A percentile compares a stretch with the other conserved stretches of the same genome.
phyloP scores from a whole-genome alignment of 2,888 invertebrate species.

The Dysmachus trigonus region DNA sequence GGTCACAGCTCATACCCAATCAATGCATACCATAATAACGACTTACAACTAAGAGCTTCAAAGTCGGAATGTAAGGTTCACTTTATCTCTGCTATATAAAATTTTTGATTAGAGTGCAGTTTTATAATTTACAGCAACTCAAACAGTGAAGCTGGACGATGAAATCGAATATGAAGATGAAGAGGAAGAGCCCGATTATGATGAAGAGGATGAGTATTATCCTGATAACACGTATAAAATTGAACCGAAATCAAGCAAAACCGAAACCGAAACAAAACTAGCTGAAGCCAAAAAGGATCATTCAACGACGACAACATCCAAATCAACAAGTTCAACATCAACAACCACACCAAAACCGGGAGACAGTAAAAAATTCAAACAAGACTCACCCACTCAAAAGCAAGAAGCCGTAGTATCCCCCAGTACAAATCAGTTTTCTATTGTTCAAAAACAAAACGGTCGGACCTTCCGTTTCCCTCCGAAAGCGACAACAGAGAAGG shows the following conservation, averaged over 20 bases:
- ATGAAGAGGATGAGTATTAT: constrained; percentile 72
- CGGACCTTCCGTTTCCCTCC: constrained; percentile 52
- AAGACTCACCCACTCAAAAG: constrained; percentile 58
- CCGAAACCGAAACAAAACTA: constrained; percentile 47
- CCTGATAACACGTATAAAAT: constrained; percentile 62
- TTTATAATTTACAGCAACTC: constrained; percentile 13
- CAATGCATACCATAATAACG: not conserved
- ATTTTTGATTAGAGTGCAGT: not conserved
- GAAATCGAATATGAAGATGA: constrained; percentile 64
- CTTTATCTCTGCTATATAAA: not conserved
- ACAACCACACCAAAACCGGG: constrained; percentile 39
- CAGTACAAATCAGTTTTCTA: constrained; percentile 54
- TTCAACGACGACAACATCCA: constrained; percentile 22
- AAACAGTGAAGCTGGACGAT: constrained; percentile 63
- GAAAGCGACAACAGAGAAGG: constrained; percentile 58
- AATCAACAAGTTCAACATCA: constrained; percentile 18
- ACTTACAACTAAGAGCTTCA: constrained; percentile 33
- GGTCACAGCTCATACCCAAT: constrained; percentile 52
- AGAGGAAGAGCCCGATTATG: constrained; percentile 65
- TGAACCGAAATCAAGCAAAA: constrained; percentile 54
- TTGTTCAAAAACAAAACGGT: constrained; percentile 63
- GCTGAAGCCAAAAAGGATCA: constrained; percentile 50
- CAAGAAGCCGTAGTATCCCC: constrained; percentile 57
- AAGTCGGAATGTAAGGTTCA: constrained; percentile 10
- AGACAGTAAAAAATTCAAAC: constrained; percentile 54